These are phyloP conservation scores for Drosophila buzzatii DNA, from an alignment of 2,888 invertebrate genomes.

Conservation along the genomic window DNA sequence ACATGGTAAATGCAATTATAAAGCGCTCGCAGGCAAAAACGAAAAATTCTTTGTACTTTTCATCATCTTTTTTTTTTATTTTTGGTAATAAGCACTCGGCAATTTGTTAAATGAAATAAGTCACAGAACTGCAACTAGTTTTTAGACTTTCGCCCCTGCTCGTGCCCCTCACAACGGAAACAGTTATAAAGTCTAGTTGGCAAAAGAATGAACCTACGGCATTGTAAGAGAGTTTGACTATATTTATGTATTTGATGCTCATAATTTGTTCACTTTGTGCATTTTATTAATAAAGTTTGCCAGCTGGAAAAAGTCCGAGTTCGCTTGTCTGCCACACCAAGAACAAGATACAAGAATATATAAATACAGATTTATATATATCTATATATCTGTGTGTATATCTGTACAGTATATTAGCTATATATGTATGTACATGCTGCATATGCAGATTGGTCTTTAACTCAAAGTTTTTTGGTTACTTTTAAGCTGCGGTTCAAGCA, in stretches of 20 bases:
- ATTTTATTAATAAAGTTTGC: slow-evolving; percentile 77
- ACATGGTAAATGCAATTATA: slow-evolving; percentile 70
- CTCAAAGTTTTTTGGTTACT: slow-evolving; percentile 37
- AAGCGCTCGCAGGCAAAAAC: slow-evolving; percentile 58
- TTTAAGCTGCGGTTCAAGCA: slow-evolving; percentile 44
- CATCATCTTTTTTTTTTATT: slow-evolving; percentile 20
- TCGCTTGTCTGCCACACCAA: slow-evolving; percentile 43
- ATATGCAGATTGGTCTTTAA: slow-evolving; percentile 44
- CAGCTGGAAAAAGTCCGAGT: slow-evolving; percentile 28
- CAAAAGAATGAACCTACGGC: slow-evolving; percentile 58
- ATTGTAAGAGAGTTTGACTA: slow-evolving; percentile 38
- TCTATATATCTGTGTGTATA: neutral
- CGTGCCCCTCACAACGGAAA: neutral
- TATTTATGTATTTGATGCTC: slow-evolving; percentile 66
- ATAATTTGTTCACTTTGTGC: slow-evolving; percentile 71
- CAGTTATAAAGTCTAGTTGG: slow-evolving; percentile 21
- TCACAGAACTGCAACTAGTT: slow-evolving; percentile 41
- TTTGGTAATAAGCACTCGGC: slow-evolving; percentile 72
- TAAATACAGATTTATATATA: slow-evolving; percentile 2
- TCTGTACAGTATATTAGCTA: neutral
- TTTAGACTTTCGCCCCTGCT: slow-evolving; percentile 4
- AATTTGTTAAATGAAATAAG: slow-evolving; percentile 59
- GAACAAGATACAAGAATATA: slow-evolving; percentile 4
- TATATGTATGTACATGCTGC: slow-evolving; percentile 2
- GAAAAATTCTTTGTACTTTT: neutral